These are phyloP conservation scores for Rhabdornis inornatus DNA, from an alignment of 2,113 vertebrate genomes.

Conservation along the genomic window DNA sequence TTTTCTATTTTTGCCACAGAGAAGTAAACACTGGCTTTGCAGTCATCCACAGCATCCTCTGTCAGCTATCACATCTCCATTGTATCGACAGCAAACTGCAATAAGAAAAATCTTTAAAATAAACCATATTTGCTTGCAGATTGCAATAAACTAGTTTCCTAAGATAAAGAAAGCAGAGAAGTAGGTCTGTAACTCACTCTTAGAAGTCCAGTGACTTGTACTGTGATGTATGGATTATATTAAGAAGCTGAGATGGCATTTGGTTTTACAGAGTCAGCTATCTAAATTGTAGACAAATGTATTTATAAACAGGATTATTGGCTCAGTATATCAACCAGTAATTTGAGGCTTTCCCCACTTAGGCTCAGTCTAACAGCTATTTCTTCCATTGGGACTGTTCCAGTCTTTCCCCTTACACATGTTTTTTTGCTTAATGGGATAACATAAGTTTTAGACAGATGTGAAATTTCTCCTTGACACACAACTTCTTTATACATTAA, in stretches of 20 bases:
- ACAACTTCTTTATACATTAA: background rate
- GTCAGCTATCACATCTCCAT: background rate
- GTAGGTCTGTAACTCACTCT: background rate
- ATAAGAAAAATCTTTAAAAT: background rate
- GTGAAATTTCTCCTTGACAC: background rate
- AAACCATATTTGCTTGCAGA: background rate
- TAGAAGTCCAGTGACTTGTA: background rate
- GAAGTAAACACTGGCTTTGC: background rate
- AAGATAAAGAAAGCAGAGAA: background rate
- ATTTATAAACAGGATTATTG: background rate
- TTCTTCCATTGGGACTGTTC: background rate
- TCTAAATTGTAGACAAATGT: background rate
- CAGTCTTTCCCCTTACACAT: background rate
- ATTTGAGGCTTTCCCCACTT: background rate
- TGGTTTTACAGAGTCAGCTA: background rate
- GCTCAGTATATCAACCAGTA: background rate
- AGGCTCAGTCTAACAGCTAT: background rate
- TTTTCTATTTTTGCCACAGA: background rate
- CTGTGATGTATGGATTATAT: background rate
- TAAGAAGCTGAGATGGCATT: background rate
- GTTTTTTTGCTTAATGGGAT: background rate
- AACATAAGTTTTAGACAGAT: fast-evolving
- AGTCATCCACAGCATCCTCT: background rate
- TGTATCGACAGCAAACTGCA: background rate
- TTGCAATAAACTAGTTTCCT: background rate